Conservation (phyloP, 2,113 vertebrate genomes). For the Promerops cafer region DNA sequence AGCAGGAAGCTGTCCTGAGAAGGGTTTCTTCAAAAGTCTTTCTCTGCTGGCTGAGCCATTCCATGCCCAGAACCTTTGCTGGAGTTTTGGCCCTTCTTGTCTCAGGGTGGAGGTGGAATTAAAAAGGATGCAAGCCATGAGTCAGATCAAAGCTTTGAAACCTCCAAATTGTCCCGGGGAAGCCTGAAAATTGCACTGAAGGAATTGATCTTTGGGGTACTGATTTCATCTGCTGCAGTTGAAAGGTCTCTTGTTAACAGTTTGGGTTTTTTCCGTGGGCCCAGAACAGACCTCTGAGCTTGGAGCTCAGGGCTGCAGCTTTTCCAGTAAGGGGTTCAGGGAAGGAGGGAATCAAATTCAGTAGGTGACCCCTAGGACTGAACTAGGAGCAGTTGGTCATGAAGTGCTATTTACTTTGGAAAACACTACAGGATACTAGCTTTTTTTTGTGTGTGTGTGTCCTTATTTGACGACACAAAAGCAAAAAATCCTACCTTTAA, state of each 20-base stretch:
- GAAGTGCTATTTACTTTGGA: neutral
- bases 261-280: rapidly evolving
- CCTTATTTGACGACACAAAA: neutral
- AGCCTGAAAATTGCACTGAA: neutral
- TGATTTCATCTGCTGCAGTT: neutral
- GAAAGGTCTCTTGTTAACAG: neutral
- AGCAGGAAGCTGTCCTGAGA: neutral
- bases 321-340: neutral
- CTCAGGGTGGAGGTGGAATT: neutral
- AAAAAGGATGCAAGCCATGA: neutral
- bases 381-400: neutral
- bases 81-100: neutral
- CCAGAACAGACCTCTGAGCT: neutral
- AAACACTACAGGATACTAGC: neutral
- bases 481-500: neutral
- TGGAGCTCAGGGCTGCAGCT: neutral
- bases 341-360: neutral
- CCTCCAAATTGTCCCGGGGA: neutral
- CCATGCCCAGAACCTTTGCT: neutral
- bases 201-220: neutral
- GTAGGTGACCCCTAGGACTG: neutral
- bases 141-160: neutral
- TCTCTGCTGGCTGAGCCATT: neutral
- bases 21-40: neutral
- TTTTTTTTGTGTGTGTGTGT: neutral